Base-by-base conservation (phyloP, 2,888 invertebrate genomes). In the Halictus ligatus region DNA sequence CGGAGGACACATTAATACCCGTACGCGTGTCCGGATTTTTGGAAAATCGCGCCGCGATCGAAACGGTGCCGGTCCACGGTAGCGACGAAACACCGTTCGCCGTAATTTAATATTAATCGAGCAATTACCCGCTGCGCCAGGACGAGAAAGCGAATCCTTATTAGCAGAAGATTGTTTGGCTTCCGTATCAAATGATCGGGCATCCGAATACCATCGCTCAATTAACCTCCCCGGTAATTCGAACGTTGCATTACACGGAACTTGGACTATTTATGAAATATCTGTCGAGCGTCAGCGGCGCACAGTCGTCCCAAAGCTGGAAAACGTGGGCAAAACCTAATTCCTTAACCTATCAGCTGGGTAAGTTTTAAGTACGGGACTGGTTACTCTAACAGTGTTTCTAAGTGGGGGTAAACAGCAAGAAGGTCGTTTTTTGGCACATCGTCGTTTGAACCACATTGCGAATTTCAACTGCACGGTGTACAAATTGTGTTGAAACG, bases 141-240 rank as follows among this genome's bases (percentile, higher is more conserved):
- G 4, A 43, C 54, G 7, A 35, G 2, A 35, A n/a, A 29, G 29
- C 29, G 40, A 35, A 43, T 69, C 54, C 50, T 80, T 77, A 80
- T 54, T 69, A 54, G 54, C 54, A 54, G 54, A 71, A 69, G 54
- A 77, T 69, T 71, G 77, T 80, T 80, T 80, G 80, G 69, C 80
- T 77, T 58, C 54, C 77, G 35, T 80, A 77, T 80, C n/a, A 77
- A 77, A 77, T 80, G 43, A 76, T 76, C 77, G 77, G 69, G 29
- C 54, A 54, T 69, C 29, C 54, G 54, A 80, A 80, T 58, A 58
- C 43, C 67, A 29, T 40, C 43, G 50, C 25, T 75, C 67, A 75
- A 67, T 75, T 75, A 43, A 10, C 21, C 15, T 29, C 7, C 7
- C 15, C 21, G 25, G 67, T 75, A 80, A 80, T 29, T 69, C 54